Percentiles rank a stretch among this genome's conserved stretches.
Evolutionary conservation across 1,140 invertebrate species (phyloP).

Genomic region (Meloidogyne exigua): DNA sequence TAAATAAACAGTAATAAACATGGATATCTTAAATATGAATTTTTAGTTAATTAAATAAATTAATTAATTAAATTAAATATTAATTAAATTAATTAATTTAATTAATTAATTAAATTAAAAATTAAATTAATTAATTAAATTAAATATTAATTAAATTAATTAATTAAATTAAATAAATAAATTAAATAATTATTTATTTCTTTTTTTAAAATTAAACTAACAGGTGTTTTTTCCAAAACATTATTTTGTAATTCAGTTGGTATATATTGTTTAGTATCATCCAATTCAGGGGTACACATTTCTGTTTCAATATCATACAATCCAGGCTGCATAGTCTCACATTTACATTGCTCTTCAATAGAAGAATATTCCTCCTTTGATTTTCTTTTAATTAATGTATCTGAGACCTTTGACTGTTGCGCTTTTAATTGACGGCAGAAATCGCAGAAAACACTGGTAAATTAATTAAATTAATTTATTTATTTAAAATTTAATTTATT

Average conservation of each 20-base stretch:
- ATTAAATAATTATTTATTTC: not conserved
- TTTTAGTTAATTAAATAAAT: not conserved
- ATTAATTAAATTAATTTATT: not conserved
- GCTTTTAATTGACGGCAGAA: slow-evolving; percentile 62
- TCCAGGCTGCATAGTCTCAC: slow-evolving; percentile 54
- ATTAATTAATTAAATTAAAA: not conserved
- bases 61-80: not conserved
- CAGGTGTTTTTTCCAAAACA: slow-evolving; percentile 62
- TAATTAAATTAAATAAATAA: not conserved
- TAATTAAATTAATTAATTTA: too few species aligned
- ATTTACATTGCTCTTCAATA: slow-evolving; percentile 49
- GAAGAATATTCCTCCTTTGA: slow-evolving; percentile 30
- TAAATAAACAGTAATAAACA: slow-evolving; percentile 64
- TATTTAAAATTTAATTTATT: too few species aligned
- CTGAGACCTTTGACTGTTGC: too few species aligned
- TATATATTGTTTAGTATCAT: slow-evolving; percentile 63
- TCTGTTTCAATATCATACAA: slow-evolving; percentile 63
- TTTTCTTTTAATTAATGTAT: too few species aligned
- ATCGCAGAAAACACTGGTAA: slow-evolving; percentile 59
- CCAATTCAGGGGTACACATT: slow-evolving; percentile 64
- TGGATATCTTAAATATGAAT: slow-evolving; percentile 56
- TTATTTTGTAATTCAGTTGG: slow-evolving; percentile 62
- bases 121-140: not conserved
- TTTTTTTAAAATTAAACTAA: too few species aligned
- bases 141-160: too few species aligned